These are phyloP conservation scores for Bombus pascuorum DNA, from an alignment of 1,140 invertebrate species.

Conservation along the genomic window DNA sequence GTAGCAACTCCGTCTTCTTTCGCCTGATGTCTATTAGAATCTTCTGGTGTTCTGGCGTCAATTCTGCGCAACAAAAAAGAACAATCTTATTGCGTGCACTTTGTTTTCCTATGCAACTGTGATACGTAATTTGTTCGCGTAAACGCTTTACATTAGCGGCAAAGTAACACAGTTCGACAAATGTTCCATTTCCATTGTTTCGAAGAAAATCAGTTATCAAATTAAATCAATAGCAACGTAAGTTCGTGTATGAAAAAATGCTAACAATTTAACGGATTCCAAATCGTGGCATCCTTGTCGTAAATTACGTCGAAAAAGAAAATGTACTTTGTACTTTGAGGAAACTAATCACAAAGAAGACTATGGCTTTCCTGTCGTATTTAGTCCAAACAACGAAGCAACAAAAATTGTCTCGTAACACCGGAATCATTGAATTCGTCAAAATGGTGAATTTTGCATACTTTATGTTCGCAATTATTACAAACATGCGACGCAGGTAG, in stretches of 20 bases:
- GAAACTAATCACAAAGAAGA: not conserved
- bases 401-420: too few relatives aligned
- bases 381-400: not conserved
- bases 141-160: too few relatives aligned
- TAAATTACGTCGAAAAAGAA: not conserved
- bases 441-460: not conserved
- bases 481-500: too few relatives aligned
- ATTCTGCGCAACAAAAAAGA: conserved; percentile 87
- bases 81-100: not conserved
- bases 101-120: too few relatives aligned
- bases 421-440: too few relatives aligned
- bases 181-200: not conserved
- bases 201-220: not conserved
- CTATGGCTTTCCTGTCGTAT: not conserved
- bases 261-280: not conserved
- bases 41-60: conserved; percentile 95
- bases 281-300: not conserved
- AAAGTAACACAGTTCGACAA: too few relatives aligned
- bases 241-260: not conserved
- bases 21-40: conserved; percentile 93
- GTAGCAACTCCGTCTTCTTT: conserved; percentile 93
- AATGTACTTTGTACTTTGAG: not conserved
- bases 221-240: too few relatives aligned
- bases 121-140: too few relatives aligned
- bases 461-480: not conserved